Conservation (phyloP, 2,113 vertebrate genomes). For the Brachypteracias leptosomus region DNA sequence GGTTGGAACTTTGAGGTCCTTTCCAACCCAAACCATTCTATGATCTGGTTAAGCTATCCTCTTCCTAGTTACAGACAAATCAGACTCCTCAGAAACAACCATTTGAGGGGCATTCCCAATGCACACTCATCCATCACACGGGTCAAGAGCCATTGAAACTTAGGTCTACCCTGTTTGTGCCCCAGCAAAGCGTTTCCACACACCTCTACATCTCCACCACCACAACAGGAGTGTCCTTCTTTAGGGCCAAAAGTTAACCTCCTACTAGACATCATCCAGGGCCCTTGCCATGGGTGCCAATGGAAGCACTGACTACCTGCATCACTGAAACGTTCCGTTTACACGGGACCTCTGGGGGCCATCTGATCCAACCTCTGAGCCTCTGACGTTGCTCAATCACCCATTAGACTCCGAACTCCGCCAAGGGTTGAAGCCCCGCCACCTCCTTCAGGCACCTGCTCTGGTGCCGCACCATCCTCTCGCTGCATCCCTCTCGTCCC, state of each 20-base stretch:
- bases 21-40: too few species aligned
- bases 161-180: too few species aligned
- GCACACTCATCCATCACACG: accelerated
- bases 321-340: accelerated
- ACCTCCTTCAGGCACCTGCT: not conserved
- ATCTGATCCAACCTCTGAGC: accelerated
- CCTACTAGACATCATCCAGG: accelerated
- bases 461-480: not conserved
- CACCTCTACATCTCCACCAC: not conserved
- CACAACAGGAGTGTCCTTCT: accelerated
- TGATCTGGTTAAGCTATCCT: not conserved
- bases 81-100: not conserved
- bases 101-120: not conserved
- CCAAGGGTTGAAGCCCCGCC: accelerated
- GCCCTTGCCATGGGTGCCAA: not conserved
- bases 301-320: not conserved
- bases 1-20: too few species aligned
- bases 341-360: accelerated
- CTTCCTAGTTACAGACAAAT: not conserved
- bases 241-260: accelerated
- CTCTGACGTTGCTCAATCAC: accelerated
- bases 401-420: accelerated
- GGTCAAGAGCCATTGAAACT: not conserved
- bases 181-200: not conserved
- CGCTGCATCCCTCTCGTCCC: accelerated